These are phyloP conservation scores for Chironomus riparius DNA, from an alignment of 2,888 invertebrate genomes.

Conservation along the genomic window DNA sequence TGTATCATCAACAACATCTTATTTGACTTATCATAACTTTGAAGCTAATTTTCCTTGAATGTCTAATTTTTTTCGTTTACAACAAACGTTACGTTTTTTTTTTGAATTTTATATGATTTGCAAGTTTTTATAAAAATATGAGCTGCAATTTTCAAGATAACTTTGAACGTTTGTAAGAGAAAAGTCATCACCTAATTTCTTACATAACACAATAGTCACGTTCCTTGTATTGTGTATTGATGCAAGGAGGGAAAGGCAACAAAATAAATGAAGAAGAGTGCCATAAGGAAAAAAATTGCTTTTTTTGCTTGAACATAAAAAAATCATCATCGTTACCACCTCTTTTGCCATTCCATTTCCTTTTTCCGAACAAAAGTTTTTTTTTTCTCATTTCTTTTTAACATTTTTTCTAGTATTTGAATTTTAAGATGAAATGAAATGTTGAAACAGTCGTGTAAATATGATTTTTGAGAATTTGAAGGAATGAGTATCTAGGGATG, in stretches of 20 bases:
- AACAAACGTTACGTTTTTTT: constrained; percentile 1
- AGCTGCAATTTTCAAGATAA: not conserved
- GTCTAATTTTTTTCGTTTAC: not conserved
- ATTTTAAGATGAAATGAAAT: no score
- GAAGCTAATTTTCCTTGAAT: not conserved
- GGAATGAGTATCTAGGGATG: no score
- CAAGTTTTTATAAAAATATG: not conserved
- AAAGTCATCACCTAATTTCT: constrained; percentile 23
- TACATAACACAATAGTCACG: constrained; percentile 26
- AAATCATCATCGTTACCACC: no score
- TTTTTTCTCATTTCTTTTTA: not conserved
- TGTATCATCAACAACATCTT: not conserved
- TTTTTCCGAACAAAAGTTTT: not conserved
- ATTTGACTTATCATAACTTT: not conserved
- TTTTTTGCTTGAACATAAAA: no score
- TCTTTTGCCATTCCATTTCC: no score
- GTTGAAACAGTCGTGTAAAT: no score
- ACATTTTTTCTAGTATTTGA: no score
- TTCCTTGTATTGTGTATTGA: constrained; percentile 4
- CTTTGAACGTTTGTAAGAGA: not conserved
- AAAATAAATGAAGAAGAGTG: no score
- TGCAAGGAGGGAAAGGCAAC: not conserved
- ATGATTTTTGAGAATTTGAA: no score
- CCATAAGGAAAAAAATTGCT: no score
- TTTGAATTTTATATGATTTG: constrained; percentile 11